phyloP scores from a whole-genome alignment of 92 coral and sea anemone genomes.

The Micromussa lordhowensis region DNA sequence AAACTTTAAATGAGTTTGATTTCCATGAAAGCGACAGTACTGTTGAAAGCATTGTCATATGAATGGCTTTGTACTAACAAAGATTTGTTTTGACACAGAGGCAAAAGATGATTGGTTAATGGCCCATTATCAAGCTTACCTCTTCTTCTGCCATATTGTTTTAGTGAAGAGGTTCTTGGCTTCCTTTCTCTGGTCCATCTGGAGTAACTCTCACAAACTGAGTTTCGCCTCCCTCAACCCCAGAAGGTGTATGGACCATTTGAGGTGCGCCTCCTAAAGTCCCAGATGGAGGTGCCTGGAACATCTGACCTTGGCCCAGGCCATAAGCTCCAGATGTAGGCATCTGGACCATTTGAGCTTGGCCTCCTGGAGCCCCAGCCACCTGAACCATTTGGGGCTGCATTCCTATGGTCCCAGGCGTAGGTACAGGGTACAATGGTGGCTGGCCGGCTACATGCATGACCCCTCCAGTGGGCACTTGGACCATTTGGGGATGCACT shows the following conservation, averaged over 20 bases:
- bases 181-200: not conserved
- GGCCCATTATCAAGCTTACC: no score
- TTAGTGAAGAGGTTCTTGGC: not conserved
- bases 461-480: not conserved
- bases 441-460: conserved; percentile 15
- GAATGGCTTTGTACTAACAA: no score
- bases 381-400: conserved; percentile 10
- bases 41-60: no score
- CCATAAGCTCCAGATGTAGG: not conserved
- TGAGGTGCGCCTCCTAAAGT: not conserved
- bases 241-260: not conserved
- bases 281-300: not conserved
- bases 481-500: conserved; percentile 19
- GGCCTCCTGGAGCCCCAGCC: not conserved
- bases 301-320: not conserved
- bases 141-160: not conserved
- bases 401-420: conserved; percentile 1
- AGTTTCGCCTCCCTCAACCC: not conserved
- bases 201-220: conserved; percentile 14
- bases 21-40: no score
- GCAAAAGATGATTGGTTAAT: not conserved
- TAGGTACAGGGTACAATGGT: conserved; percentile 1
- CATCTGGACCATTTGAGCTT: conserved; percentile 2
- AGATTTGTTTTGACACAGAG: not conserved
- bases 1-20: no score